Conservation (phyloP, 2,797 vertebrate species). For the Notamacropus eugenii region DNA sequence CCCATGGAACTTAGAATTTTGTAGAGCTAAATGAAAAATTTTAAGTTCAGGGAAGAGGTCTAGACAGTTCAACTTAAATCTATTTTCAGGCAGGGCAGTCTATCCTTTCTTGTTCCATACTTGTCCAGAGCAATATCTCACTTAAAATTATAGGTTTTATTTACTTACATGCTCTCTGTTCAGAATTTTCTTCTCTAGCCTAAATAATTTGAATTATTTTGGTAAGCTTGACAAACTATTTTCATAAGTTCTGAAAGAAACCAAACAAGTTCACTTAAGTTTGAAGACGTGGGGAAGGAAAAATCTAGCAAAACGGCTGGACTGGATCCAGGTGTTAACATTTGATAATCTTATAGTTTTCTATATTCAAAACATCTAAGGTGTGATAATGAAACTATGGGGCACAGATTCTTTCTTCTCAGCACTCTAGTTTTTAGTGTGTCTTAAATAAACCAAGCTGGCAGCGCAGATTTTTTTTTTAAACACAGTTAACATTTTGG, state of each 20-base stretch:
- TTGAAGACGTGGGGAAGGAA: background rate
- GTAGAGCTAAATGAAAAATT: background rate
- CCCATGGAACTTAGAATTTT: background rate
- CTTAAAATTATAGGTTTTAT: background rate
- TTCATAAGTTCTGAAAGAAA: background rate
- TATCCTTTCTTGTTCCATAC: background rate
- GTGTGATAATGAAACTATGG: background rate
- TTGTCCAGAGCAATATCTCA: background rate
- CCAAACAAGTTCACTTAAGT: background rate
- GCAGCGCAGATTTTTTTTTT: conserved; percentile 46
- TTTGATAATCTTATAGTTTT: conserved; percentile 5
- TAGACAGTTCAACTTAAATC: background rate
- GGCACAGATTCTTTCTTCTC: conserved; percentile 27
- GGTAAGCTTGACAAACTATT: background rate
- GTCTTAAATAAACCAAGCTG: conserved; percentile 69
- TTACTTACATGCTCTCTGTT: background rate
- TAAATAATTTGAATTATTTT: background rate
- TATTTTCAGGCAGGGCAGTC: background rate
- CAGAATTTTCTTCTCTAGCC: background rate
- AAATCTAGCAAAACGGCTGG: background rate
- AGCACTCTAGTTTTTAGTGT: conserved; percentile 8
- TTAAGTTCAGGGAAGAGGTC: background rate
- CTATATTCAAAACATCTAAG: background rate
- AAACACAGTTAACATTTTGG: conserved; percentile 69
- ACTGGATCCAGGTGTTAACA: background rate